Evolutionary conservation across 2,113 vertebrate genomes (phyloP), one percentile per base, ranked within the genome.

Genomic region (Chaetura pelagica): DNA sequence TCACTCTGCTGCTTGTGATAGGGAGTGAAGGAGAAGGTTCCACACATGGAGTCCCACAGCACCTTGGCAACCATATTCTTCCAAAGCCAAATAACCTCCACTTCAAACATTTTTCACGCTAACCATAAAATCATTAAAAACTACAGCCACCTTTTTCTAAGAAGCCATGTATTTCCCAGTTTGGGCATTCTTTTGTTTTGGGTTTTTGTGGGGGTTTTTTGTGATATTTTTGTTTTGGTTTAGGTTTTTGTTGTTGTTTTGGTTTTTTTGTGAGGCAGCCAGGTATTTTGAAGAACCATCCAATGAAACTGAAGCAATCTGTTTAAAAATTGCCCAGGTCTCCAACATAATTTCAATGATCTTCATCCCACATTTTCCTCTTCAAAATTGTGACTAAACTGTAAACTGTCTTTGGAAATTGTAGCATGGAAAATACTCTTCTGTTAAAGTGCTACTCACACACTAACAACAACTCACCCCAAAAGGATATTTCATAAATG

Each of bases 21-120:
- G 0, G 1, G 19, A 11, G 6, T 0, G 0, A 55, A 24, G 35
- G 7, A 19, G n/a, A 9, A 19, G 22, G n/a, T 32, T 75, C 66
- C 87, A 49, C 23, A 55, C n/a, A 5, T 0, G 6, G 4, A 48
- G 26, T 15, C 16, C 5, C 29, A 23, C 49, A 26, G 17, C 26
- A 57, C 24, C 34, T 44, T 8, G 12, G 17, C 57, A 93, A 30
- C 18, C 48, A 42, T 4, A 7, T 26, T 26, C 57, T 62, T 77
- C 38, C 40, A 59, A 30, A 34, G 20, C 12, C 34, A 29, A 17
- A 58, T 7, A 57, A 49, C 57, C 35, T 52, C 42, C 44, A 30
- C n/a, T 58, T 64, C 14, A 63, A 44, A 19, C 32, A 30, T 38
- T 84, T 42, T 34, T n/a, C 34, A 55, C 22, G 12, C 29, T 29